Conservation (phyloP, 2,797 vertebrate genomes). For the Sarcophilus harrisii region DNA sequence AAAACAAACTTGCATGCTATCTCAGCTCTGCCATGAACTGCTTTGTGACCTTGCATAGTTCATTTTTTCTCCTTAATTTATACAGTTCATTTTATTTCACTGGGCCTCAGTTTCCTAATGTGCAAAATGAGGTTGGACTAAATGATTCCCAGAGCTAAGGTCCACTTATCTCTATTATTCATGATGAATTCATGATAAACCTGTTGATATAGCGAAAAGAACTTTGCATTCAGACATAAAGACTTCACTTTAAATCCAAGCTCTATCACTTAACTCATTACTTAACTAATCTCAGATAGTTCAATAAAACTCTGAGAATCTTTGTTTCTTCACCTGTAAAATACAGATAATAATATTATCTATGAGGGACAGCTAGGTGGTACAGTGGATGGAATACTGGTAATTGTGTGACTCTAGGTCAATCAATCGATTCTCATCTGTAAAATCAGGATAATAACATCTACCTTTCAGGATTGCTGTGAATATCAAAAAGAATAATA, state of each 20-base stretch:
- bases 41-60: not conserved
- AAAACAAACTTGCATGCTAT: not conserved
- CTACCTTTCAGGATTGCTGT: not conserved
- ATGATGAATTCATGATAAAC: not conserved
- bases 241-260: not conserved
- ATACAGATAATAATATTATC: not conserved
- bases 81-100: not conserved
- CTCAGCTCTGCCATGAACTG: not conserved
- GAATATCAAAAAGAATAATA: not conserved
- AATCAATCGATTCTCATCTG: not conserved
- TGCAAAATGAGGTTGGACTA: not conserved
- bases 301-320: not conserved
- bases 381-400: not conserved
- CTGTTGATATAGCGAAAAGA: not conserved
- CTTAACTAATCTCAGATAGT: not conserved
- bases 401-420: not conserved
- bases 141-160: not conserved
- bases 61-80: not conserved
- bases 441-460: not conserved
- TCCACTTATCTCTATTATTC: not conserved
- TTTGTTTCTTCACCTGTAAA: not conserved
- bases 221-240: not conserved
- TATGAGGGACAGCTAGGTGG: not conserved
- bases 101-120: not conserved
- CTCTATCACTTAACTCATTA: not conserved